Percentiles rank a stretch among this genome's conserved stretches.
These are phyloP conservation scores for Allobates femoralis DNA, from an alignment of 2,797 vertebrate species.

Conservation along the genomic window DNA sequence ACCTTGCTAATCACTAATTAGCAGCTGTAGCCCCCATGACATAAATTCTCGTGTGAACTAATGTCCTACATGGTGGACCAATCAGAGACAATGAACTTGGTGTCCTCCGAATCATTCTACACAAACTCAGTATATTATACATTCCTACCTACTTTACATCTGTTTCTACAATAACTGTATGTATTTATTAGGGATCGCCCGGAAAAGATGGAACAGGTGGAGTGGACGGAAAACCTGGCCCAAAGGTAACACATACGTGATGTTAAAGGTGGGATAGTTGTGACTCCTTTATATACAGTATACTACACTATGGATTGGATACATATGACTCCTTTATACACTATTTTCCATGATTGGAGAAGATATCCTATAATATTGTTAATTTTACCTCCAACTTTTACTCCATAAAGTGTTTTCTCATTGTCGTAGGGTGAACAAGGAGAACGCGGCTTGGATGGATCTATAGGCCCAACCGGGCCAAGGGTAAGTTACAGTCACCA, in stretches of 20 bases:
- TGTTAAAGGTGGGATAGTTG: too few relatives aligned
- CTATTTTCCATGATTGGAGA: too few relatives aligned
- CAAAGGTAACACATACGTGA: background rate
- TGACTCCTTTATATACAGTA: too few relatives aligned
- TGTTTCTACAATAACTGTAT: background rate
- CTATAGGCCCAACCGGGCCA: background rate
- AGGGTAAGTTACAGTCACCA: conserved; percentile 12
- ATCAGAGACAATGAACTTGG: too few relatives aligned
- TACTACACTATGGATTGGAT: too few relatives aligned
- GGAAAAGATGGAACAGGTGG: conserved; percentile 21
- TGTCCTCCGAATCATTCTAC: too few relatives aligned
- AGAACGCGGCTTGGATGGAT: conserved; percentile 20
- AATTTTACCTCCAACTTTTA: background rate
- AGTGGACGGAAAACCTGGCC: conserved; percentile 32
- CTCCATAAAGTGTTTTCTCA: background rate
- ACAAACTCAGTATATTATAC: too few relatives aligned
- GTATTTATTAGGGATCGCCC: background rate
- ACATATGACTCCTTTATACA: too few relatives aligned
- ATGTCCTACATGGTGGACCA: background rate
- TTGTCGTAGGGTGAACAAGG: conserved; percentile 25
- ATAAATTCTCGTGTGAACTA: background rate
- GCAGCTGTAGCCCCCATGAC: too few relatives aligned
- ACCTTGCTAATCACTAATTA: too few relatives aligned
- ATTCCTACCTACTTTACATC: too few relatives aligned
- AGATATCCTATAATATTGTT: too few relatives aligned